Base-by-base conservation (phyloP, 2,113 vertebrate genomes). In the Tachuris rubrigastra region DNA sequence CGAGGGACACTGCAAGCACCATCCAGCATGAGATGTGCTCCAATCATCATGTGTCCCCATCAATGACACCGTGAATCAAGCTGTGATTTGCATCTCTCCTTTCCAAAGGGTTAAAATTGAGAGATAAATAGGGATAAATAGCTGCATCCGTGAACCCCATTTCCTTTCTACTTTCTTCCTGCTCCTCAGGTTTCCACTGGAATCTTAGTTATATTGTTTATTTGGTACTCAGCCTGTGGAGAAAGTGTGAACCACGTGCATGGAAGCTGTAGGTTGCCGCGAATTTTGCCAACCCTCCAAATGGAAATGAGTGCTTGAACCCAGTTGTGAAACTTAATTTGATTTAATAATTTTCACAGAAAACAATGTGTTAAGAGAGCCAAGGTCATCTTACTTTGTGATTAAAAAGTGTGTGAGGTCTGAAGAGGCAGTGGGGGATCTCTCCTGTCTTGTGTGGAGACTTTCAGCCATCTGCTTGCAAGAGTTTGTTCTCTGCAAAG, bases 41-140 rank as follows among this genome's bases (percentile, higher is more conserved):
- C 31, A 30, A 47, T 12, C 1, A 0, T 44, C 0, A 0, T 35
- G 49, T 12, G 31, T 14, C 27, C 33, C 47, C 27, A n/a, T 22
- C 53, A 39, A 55, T 35, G 35, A 31, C 53, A 66, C 66, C 19
- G 18, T 15, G 41, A 73, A 49, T 47, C 3, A 2, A 53, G 16
- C 72, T 84, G 59, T 39, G 41, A 23, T 68, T 68, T 79, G 24
- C 30, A 39, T 30, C 24, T 55, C 79, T 50, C 19, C 24, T 77
- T 83, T 66, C 35, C 35, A 62, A 85, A 62, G 31, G 23, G 31
- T 49, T 41, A 67, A 44, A 79, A 50, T 12, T 50, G 28, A 56
- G 53, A 74, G 17, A 50, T 22, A 67, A 55, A 46, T 31, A 53
- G 19, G 58, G 66, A 33, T 44, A n/a, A 85, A 33, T 14, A 37